Conservation (phyloP, 2,797 vertebrate genomes). For the Peromyscus aztecus region DNA sequence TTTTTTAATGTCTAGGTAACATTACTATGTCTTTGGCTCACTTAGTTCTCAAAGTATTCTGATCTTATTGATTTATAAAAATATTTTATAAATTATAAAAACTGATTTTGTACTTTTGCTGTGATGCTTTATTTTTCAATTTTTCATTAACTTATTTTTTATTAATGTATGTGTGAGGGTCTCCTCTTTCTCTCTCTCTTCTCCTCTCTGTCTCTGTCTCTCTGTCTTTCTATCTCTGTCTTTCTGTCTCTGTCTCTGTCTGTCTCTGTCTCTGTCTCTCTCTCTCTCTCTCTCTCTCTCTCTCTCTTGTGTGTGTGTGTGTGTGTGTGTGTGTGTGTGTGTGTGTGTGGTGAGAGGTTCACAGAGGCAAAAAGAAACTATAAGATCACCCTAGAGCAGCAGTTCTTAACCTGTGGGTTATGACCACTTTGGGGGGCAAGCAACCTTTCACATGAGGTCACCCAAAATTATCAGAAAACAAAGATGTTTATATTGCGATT, state of each 20-base stretch:
- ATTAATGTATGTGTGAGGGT: neutral
- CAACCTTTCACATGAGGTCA: neutral
- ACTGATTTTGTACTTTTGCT: neutral
- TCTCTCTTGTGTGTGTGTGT: neutral
- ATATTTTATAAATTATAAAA: conserved; percentile 17
- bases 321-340: too few relatives aligned
- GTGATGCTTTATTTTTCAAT: neutral
- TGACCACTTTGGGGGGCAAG: neutral
- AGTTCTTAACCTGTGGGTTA: neutral
- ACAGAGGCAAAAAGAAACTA: neutral
- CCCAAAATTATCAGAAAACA: neutral
- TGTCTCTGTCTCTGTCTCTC: neutral
- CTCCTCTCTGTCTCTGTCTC: neutral
- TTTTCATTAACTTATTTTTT: conserved; percentile 1
- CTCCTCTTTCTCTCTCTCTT: neutral
- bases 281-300: neutral
- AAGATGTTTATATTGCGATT: neutral
- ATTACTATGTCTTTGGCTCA: neutral
- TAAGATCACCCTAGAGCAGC: neutral
- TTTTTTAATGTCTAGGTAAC: conserved; percentile 21
- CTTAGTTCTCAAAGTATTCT: neutral
- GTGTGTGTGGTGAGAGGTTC: neutral
- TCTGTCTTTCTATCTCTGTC: neutral
- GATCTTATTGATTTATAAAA: conserved; percentile 42
- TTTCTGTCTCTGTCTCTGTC: neutral